phyloP scores from a whole-genome alignment of 2,797 vertebrate species.

The Mormyrops attenuatus region DNA sequence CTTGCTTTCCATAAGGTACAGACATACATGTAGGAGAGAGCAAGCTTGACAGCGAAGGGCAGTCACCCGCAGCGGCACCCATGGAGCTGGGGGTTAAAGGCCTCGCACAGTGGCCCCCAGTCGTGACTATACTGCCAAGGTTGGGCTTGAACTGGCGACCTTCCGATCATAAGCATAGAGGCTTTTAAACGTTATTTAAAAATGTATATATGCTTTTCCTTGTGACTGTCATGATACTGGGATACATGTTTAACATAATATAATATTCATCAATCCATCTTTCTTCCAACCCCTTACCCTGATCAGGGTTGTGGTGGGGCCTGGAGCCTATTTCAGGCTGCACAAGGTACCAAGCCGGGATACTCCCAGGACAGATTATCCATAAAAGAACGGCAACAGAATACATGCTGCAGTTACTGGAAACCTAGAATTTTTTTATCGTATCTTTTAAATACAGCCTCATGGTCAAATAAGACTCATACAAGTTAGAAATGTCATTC shows the following conservation, averaged over 20 bases:
- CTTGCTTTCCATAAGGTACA: not conserved
- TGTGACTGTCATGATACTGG: not conserved
- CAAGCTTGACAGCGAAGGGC: not conserved
- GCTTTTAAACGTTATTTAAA: not conserved
- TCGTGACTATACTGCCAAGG: not conserved
- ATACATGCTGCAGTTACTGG: not conserved
- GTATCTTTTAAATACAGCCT: not conserved
- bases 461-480: not conserved
- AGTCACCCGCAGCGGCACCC: not conserved
- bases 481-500: not conserved
- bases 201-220: not conserved
- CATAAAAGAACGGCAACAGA: not conserved
- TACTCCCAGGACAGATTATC: not conserved
- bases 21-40: not conserved
- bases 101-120: not conserved
- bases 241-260: not conserved
- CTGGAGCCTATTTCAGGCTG: not conserved
- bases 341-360: not conserved
- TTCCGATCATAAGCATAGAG: not conserved
- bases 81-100: not conserved
- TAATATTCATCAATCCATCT: not conserved
- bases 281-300: not conserved
- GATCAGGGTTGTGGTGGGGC: not conserved
- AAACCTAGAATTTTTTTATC: not conserved
- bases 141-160: not conserved